These are phyloP conservation scores for Anastatus disparis DNA, from an alignment of 1,140 invertebrate genomes.

Conservation along the genomic window DNA sequence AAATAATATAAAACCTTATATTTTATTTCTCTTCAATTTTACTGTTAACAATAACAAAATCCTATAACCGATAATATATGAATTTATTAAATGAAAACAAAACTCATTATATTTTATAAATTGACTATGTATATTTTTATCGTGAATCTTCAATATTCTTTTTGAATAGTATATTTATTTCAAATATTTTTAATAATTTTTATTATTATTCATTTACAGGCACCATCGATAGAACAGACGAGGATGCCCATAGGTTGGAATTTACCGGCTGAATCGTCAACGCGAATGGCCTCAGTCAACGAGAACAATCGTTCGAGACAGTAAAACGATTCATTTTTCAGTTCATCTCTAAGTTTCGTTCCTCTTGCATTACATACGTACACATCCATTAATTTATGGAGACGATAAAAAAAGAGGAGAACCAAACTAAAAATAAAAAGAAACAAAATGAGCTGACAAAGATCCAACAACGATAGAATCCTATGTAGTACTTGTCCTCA, in stretches of 20 bases:
- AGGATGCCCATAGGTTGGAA: slow-evolving; percentile 61
- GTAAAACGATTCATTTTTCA: too few species aligned
- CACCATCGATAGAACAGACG: slow-evolving; percentile 60
- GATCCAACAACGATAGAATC: slow-evolving; percentile 3
- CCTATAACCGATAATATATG: too few species aligned
- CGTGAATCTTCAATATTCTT: too few species aligned
- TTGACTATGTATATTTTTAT: too few species aligned
- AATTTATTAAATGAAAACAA: too few species aligned
- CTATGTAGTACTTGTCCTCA: not conserved
- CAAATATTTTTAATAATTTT: too few species aligned
- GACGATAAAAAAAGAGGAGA: not conserved
- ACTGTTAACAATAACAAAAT: too few species aligned
- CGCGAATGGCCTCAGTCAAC: slow-evolving; percentile 60
- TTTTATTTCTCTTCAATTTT: too few species aligned
- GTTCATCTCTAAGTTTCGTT: not conserved
- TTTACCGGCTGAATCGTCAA: slow-evolving; percentile 57
- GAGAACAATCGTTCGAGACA: slow-evolving; percentile 59
- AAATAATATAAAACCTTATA: too few species aligned
- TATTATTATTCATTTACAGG: too few species aligned
- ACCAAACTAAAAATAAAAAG: not conserved
- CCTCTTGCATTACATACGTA: not conserved
- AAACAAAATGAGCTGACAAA: not conserved
- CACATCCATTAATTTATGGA: not conserved
- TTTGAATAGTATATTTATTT: too few species aligned
- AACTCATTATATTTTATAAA: too few species aligned